Conservation (phyloP, 2,113 vertebrate species). For the Rhagologus leucostigma region DNA sequence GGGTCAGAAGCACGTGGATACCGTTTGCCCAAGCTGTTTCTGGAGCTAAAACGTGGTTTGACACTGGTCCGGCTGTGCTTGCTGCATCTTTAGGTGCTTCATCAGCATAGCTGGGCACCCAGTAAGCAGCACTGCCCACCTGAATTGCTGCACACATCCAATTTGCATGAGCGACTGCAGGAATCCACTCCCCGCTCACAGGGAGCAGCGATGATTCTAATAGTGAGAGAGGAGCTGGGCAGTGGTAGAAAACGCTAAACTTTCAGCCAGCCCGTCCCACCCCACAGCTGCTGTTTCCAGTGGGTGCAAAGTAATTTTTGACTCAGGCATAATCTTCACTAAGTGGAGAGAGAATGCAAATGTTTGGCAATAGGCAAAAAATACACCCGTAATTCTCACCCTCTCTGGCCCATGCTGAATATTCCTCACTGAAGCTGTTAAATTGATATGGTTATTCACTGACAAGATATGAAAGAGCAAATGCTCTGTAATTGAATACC, state of each 20-base stretch:
- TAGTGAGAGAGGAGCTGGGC: background rate
- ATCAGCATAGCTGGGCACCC: background rate
- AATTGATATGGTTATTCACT: background rate
- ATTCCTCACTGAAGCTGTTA: background rate
- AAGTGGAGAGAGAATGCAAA: background rate
- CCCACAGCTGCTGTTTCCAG: background rate
- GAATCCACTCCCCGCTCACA: background rate
- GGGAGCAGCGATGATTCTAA: rapidly evolving
- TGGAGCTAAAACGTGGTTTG: background rate
- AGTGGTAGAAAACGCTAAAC: background rate
- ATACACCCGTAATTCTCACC: background rate
- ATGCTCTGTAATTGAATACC: background rate
- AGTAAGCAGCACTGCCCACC: background rate
- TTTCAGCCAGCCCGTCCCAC: background rate
- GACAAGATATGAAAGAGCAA: background rate
- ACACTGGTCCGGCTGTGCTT: background rate
- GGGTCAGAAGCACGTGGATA: background rate
- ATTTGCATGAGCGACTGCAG: rapidly evolving
- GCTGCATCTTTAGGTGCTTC: background rate
- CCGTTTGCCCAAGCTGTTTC: background rate
- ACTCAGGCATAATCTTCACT: background rate
- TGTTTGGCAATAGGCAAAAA: background rate
- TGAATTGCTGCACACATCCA: background rate
- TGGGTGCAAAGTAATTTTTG: background rate
- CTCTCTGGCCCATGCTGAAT: background rate